These are phyloP conservation scores for Hemiprocne comata DNA, from an alignment of 2,113 vertebrate species.

Conservation along the genomic window DNA sequence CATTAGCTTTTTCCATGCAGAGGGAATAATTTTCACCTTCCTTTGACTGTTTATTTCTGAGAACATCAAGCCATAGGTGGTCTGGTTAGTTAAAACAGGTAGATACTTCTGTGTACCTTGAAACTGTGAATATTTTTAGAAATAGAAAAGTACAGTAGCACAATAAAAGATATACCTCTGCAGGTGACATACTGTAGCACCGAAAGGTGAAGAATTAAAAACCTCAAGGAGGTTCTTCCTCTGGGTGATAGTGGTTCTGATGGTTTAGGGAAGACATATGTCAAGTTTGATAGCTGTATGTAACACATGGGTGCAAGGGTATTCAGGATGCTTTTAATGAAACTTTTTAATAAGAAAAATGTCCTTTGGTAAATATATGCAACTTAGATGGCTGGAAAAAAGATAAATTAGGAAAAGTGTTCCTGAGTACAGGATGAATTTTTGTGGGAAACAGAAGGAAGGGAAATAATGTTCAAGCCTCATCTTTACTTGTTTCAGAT, in stretches of 20 bases:
- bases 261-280: not conserved
- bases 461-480: not conserved
- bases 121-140: not conserved
- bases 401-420: not conserved
- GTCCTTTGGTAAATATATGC: not conserved
- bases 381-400: not conserved
- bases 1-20: not conserved
- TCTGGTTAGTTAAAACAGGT: not conserved
- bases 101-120: not conserved
- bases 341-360: not conserved
- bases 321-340: not conserved
- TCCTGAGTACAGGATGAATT: not conserved
- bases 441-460: not conserved
- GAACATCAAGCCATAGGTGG: not conserved
- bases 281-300: not conserved
- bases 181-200: not conserved
- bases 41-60: not conserved
- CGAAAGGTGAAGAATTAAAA: not conserved
- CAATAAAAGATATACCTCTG: not conserved
- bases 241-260: not conserved
- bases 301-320: not conserved
- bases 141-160: not conserved
- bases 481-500: not conserved
- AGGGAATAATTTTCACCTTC: not conserved
- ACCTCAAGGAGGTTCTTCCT: not conserved